phyloP scores from a whole-genome alignment of 2,797 vertebrate genomes.

The Naso thynnoides region DNA sequence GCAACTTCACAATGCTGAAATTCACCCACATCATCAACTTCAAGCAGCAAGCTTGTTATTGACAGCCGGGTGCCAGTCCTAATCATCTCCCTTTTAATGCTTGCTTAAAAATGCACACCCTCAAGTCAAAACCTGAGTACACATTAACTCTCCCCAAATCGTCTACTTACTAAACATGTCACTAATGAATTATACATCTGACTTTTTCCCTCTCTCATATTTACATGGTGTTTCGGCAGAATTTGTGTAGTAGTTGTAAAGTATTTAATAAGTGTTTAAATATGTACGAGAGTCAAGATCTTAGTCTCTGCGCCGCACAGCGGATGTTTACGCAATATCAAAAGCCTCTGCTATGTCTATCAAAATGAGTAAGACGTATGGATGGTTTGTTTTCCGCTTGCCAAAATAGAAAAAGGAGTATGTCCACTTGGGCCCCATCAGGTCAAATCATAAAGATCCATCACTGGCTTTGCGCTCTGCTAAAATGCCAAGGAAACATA shows the following conservation, averaged over 20 bases:
- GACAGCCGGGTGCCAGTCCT: slow-evolving; percentile 70
- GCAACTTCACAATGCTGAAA: slow-evolving; percentile 47
- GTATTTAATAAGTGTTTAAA: slow-evolving; percentile 82
- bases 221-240: slow-evolving; percentile 77
- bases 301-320: slow-evolving; percentile 47
- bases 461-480: slow-evolving; percentile 83
- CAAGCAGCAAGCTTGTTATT: slow-evolving; percentile 60
- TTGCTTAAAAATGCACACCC: slow-evolving; percentile 77
- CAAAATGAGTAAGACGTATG: slow-evolving; percentile 76
- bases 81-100: slow-evolving; percentile 73
- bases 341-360: slow-evolving; percentile 68
- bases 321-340: slow-evolving; percentile 80
- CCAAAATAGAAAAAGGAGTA: slow-evolving; percentile 77
- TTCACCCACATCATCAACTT: slow-evolving; percentile 55
- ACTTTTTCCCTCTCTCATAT: slow-evolving; percentile 74
- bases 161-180: slow-evolving; percentile 83
- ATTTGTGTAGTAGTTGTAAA: slow-evolving; percentile 75
- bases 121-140: slow-evolving; percentile 76
- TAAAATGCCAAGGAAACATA: slow-evolving; percentile 87
- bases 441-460: slow-evolving; percentile 85
- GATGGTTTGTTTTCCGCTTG: slow-evolving; percentile 84
- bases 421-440: slow-evolving; percentile 82
- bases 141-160: slow-evolving; percentile 78
- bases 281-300: slow-evolving; percentile 79
- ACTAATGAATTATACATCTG: slow-evolving; percentile 84